Evolutionary conservation across 2,113 vertebrate species (phyloP), one percentile per base, ranked within the genome.

Genomic region (Morone saxatilis): DNA sequence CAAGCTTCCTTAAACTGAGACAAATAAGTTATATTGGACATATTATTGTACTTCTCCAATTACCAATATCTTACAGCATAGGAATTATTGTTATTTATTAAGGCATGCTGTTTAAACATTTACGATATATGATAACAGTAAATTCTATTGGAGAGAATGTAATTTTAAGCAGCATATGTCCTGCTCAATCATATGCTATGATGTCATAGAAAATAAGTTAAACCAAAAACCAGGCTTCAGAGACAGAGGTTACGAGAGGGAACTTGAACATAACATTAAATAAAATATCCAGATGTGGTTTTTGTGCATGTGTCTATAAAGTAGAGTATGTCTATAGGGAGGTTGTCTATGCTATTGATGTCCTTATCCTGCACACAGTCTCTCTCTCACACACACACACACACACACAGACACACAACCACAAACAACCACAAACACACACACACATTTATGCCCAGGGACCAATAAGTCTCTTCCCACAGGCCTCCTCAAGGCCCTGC

Each of bases 401-500:
- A 60, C 57, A 65, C 14, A 38, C 43, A 31, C 38, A 68, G 63
- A 38, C 38, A 3, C 60, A 59, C 74, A 69, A 22, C 78, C 86
- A 66, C 71, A 71, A 25, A 77, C 84, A 41, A 47, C 66, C 60
- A 66, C 31, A 61, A n/a, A 45, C 59, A 67, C 65, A 76, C 69
- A 80, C 70, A 76, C 69, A 68, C 62, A 76, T 59, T 38, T 45
- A 91, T 80, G 76, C 78, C 88, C 56, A 77, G 92, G 91, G 92
- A 94, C 93, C 88, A 94, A 94, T 94, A 93, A 92, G 90, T 63
- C 85, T 77, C 86, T 88, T 94, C 93, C 92, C 90, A 83, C 50
- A 89, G 88, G 92, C 87, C 92, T 89, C 80, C 81, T 92, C 77
- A 66, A 83, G 88, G 90, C 82, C 89, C 81, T 81, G 68, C 85